A percentile compares a stretch with the other conserved stretches of the same genome.
Evolutionary conservation across 2,113 vertebrate genomes (phyloP).

Genomic region (Cyprinodon tularosa): DNA sequence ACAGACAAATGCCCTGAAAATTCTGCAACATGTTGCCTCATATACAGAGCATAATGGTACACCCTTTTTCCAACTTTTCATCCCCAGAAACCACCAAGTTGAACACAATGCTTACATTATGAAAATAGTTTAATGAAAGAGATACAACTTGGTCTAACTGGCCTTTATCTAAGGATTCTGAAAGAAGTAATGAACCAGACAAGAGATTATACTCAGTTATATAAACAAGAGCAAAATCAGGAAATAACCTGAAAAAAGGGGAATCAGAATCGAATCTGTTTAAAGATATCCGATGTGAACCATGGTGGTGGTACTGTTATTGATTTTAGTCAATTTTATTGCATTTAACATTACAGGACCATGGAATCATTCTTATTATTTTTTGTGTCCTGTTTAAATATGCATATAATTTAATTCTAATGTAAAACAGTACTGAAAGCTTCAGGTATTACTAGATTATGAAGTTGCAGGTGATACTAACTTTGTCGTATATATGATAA

Average conservation of each 20-base stretch:
- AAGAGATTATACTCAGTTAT: background rate
- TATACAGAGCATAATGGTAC: background rate
- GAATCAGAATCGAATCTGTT: background rate
- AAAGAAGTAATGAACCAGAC: background rate
- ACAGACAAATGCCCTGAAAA: background rate
- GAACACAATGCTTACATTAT: background rate
- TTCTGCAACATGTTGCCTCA: background rate
- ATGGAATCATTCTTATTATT: too few species aligned
- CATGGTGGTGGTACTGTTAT: background rate
- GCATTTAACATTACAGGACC: background rate
- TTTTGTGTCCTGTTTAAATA: too few species aligned
- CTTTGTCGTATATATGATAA: background rate
- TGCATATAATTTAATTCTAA: background rate
- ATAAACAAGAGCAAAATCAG: background rate
- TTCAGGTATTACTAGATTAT: background rate
- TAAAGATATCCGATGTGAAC: background rate
- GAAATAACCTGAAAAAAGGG: background rate
- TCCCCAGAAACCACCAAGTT: too few species aligned
- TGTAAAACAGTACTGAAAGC: too few species aligned
- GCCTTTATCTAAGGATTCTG: background rate
- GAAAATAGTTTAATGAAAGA: background rate
- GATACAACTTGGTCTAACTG: background rate
- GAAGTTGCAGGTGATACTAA: background rate
- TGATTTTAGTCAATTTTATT: background rate
- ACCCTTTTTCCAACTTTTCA: background rate